These are phyloP conservation scores for Hepsetus odoe DNA, from an alignment of 2,113 vertebrate species.

Conservation along the genomic window DNA sequence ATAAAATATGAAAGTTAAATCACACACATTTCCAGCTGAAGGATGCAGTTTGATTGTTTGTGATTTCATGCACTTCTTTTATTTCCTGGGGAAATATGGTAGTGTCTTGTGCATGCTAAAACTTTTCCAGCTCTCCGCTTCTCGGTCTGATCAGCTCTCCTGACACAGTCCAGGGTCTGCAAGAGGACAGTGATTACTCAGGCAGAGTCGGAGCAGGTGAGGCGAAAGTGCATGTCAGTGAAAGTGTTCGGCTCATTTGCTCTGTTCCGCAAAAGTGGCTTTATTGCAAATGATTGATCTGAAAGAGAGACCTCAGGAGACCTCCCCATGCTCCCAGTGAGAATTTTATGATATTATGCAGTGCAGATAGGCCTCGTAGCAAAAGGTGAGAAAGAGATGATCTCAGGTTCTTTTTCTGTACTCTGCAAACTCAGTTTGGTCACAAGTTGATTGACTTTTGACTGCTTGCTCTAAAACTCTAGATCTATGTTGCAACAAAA, in stretches of 20 bases:
- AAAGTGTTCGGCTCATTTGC: slow-evolving; percentile 45
- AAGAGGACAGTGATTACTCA: slow-evolving; percentile 32
- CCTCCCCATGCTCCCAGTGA: neutral
- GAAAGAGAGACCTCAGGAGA: slow-evolving; percentile 17
- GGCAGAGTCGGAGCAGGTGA: slow-evolving; percentile 25
- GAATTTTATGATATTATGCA: slow-evolving; percentile 14
- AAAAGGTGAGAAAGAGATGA: neutral
- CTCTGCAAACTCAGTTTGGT: neutral
- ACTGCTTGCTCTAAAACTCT: slow-evolving; percentile 4
- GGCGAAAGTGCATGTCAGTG: slow-evolving; percentile 34
- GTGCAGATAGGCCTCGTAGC: neutral
- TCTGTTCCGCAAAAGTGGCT: slow-evolving; percentile 38
- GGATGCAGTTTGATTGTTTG: neutral
- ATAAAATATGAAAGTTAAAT: no score
- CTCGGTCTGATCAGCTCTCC: slow-evolving; percentile 13
- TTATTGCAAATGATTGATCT: slow-evolving; percentile 50
- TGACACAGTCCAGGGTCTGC: neutral
- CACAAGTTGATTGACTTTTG: slow-evolving; percentile 1
- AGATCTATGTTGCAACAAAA: no score
- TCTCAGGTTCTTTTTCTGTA: slow-evolving; percentile 9
- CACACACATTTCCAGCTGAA: no score
- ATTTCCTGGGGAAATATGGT: neutral
- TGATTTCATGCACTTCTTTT: neutral
- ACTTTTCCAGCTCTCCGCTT: neutral
- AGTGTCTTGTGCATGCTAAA: neutral